phyloP scores from a whole-genome alignment of 2,888 invertebrate species.

The Andrena trimmerana region DNA sequence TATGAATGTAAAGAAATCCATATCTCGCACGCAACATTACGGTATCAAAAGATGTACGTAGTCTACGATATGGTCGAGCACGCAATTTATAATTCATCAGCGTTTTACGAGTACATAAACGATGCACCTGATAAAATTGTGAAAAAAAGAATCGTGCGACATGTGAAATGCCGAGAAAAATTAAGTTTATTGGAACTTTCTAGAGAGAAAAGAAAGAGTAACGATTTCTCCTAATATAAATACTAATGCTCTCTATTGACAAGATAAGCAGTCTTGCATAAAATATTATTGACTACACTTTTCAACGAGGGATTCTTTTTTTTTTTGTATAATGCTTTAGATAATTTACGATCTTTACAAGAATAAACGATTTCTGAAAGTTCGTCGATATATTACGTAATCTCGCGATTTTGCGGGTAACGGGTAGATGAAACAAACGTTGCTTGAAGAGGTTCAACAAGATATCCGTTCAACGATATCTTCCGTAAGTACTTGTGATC shows the following conservation, averaged over 20 bases:
- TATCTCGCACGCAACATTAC: slow-evolving; percentile 11
- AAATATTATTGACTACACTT: slow-evolving; percentile 68
- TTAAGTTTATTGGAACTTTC: slow-evolving; percentile 13
- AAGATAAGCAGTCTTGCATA: slow-evolving; percentile 75
- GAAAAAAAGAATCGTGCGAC: slow-evolving; percentile 6
- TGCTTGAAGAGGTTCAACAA: slow-evolving; percentile 8
- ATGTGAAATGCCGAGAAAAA: slow-evolving; percentile 15
- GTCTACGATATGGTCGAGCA: slow-evolving; percentile 15
- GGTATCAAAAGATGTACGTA: slow-evolving; percentile 13
- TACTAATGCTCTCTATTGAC: slow-evolving; percentile 71
- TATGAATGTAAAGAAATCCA: slow-evolving; percentile 33
- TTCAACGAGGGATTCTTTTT: slow-evolving; percentile 28
- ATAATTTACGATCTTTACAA: slow-evolving; percentile 49
- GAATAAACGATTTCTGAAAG: slow-evolving; percentile 45
- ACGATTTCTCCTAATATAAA: slow-evolving; percentile 57
- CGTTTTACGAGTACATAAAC: neutral
- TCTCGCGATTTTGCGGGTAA: slow-evolving; percentile 32
- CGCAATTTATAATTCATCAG: neutral
- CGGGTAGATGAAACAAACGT: slow-evolving; percentile 38
- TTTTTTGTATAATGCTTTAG: slow-evolving; percentile 36
- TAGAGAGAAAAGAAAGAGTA: slow-evolving; percentile 2
- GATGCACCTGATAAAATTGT: neutral
- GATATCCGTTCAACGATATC: slow-evolving; percentile 36
- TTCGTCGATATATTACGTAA: slow-evolving; percentile 41
- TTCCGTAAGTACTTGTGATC: slow-evolving; percentile 43